A percentile compares a stretch with the other conserved stretches of the same genome.
These are phyloP conservation scores for Tonatia bakeri DNA, from an alignment of 2,113 vertebrate species.

Conservation along the genomic window DNA sequence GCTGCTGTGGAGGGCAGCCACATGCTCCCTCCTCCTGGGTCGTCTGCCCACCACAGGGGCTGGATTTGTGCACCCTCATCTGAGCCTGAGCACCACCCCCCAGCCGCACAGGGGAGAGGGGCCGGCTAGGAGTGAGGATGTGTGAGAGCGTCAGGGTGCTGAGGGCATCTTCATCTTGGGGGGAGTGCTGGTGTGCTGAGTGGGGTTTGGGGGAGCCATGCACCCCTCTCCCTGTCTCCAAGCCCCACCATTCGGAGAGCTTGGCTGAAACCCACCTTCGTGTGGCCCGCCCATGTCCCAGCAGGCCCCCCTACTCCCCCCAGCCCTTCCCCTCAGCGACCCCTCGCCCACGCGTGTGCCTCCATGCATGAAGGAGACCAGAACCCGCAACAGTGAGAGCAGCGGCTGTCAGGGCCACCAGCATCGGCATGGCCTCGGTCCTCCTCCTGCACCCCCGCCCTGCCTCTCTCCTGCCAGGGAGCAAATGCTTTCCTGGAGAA, in stretches of 20 bases:
- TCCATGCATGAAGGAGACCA: too few species aligned
- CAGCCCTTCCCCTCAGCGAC: neutral
- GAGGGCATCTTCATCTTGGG: too few species aligned
- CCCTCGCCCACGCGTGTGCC: too few species aligned
- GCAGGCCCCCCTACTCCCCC: too few species aligned
- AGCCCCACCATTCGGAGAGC: neutral
- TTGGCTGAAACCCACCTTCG: neutral
- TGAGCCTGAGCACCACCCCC: neutral
- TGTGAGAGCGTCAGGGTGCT: neutral
- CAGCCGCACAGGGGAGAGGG: neutral
- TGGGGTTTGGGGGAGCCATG: accelerated
- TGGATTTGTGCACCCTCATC: neutral
- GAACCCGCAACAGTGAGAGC: too few species aligned
- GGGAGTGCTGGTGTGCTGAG: accelerated
- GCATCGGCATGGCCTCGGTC: too few species aligned
- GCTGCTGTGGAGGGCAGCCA: accelerated
- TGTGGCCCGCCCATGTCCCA: neutral
- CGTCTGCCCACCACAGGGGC: accelerated
- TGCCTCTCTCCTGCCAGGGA: neutral
- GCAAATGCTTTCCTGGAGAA: neutral
- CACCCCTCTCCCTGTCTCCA: neutral
- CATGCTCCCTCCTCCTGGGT: neutral
- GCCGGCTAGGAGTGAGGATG: accelerated
- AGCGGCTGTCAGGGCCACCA: too few species aligned
- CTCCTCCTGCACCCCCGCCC: too few species aligned